Evolutionary conservation across 2,888 invertebrate species (phyloP), one percentile per base, ranked within the genome.

Genomic region (Mythimna impura): DNA sequence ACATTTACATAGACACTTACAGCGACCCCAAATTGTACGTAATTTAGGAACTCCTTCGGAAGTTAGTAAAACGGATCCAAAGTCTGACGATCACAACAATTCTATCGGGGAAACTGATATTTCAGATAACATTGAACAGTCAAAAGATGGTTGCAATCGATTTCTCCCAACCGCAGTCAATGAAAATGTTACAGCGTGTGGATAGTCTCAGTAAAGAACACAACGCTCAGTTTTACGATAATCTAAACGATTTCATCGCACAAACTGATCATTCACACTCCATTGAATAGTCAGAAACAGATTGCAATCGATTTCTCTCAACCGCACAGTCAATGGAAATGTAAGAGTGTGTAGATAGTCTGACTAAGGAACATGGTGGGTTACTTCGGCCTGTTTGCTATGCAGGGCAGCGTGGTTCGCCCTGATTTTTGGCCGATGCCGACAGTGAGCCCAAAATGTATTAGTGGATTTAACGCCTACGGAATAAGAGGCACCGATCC

Each of bases 401-500:
- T 96, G 94, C 96, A 92, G 93, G 92, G 88, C 93, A 91, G 89
- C 91, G 87, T 88, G 78, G 86, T 80, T 83, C 86, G 92, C 91
- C 92, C 94, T 95, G 96, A 96, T 96, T 96, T 96, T 95, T 94
- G 88, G 93, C 89, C 92, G 91, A 92, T 91, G 94, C 94, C 95
- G 94, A 91, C 95, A 93, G 90, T 88, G 90, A 89, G 89, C 90
- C 90, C 90, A 92, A 95, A 95, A 96, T 95, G 94, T 95, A 95
- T 95, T 95, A 95, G 94, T 93, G 88, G 93, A 91, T 93, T 94
- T 94, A 93, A 93, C 93, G 93, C 92, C 91, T 91, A 91, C 93
- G 88, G 91, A 94, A 93, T 94, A 92, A 90, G 88, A 90, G 89
- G 91, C 88, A 89, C 85, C 87, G 90, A 92, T 91, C 89, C 88